Evolutionary conservation across 2,888 invertebrate species (phyloP), one percentile per base, ranked within the genome.

Genomic region (Lepidochitona cinerea): DNA sequence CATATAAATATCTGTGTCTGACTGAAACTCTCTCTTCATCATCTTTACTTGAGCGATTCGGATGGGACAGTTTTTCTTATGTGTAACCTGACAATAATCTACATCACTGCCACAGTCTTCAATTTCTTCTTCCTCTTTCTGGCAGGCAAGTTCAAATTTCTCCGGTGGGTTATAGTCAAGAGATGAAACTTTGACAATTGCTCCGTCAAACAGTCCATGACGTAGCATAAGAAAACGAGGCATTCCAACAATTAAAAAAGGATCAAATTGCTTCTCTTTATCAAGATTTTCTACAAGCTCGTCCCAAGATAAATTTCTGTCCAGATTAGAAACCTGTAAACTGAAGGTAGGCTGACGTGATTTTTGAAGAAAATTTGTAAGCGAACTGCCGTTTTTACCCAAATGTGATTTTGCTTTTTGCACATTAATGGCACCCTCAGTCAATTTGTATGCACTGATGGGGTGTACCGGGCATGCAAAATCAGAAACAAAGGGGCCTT

Each of bases 171-270:
- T 23, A 59, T 59, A 26, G 2, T 59, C 59, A 29, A 59, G 32
- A 26, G 66, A 35, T 14, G 81, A 79, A 12, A 87, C 76, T 71
- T 84, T 78, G 18, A 87, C 79, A 73, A 83, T 78, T 59, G 84
- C 85, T 52, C 86, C 84, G 71, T 87, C 86, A 77, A 85, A 84
- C 52, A 87, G 76, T 1, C 85, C 84, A 75, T 83, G 77, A 49
- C 83, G 80, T 29, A 81, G 66, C 85, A 87, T 85, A 7, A 81
- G 74, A 33, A 81, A 81, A 54, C 82, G 79, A 0, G 86, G 82
- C 81, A 87, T 83, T 32, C 87, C 86, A 54, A 87, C 76, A 68
- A 83, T 81, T 66, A 84, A 84, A 52, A 84, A 75, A 6, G 84
- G 79, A 74, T 87, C 87, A 76, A 85, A 83, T 35, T 75, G 78